A percentile compares a stretch with the other conserved stretches of the same genome.
Conservation (phyloP, 1,140 invertebrate genomes). For the Leptoteleia sp. region DNA sequence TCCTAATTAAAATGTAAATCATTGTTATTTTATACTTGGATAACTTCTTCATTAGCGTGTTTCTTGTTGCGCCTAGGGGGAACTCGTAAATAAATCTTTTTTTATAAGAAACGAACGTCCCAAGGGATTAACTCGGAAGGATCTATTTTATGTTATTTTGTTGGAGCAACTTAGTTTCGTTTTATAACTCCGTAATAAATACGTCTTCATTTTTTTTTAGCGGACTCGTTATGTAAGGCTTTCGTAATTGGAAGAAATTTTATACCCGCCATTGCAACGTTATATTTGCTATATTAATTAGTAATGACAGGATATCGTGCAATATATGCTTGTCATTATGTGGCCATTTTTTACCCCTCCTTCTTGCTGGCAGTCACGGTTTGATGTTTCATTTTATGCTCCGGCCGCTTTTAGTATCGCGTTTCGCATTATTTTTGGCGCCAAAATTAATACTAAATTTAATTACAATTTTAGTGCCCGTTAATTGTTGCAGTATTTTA, state of each 20-base stretch:
- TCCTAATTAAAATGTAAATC: conserved; percentile 56
- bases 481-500: no score
- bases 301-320: conserved; percentile 22
- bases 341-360: neutral
- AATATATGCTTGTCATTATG: conserved; percentile 4
- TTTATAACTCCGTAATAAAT: conserved; percentile 51
- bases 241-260: conserved; percentile 39
- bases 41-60: conserved; percentile 46
- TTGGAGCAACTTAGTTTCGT: conserved; percentile 21
- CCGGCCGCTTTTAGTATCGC: no score
- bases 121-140: conserved; percentile 45
- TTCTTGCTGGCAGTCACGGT: no score
- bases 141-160: conserved; percentile 44
- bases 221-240: conserved; percentile 26
- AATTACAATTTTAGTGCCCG: no score
- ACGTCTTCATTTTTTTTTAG: conserved; percentile 32
- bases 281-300: conserved; percentile 21
- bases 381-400: no score
- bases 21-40: conserved; percentile 53
- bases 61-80: conserved; percentile 27
- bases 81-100: conserved; percentile 54
- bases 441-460: no score
- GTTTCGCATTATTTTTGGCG: no score
- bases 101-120: conserved; percentile 41
- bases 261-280: conserved; percentile 20